These are phyloP conservation scores for Scortum barcoo DNA, from an alignment of 2,113 vertebrate genomes.

Conservation along the genomic window DNA sequence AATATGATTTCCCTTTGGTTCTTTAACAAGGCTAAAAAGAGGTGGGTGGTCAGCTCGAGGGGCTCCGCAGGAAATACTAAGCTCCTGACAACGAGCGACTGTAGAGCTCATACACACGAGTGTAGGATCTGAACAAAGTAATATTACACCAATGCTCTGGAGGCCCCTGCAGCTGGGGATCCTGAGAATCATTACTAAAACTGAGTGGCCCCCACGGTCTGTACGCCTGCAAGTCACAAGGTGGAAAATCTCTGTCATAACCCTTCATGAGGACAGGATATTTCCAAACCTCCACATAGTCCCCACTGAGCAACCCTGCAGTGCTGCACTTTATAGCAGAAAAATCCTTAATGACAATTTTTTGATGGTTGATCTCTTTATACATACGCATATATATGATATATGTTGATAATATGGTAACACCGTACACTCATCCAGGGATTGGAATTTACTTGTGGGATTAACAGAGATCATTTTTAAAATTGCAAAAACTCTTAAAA, in stretches of 20 bases:
- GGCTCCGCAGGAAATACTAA: constrained; percentile 51
- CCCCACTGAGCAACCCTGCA: not conserved
- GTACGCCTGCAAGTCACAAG: constrained; percentile 34
- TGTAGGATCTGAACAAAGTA: constrained; percentile 49
- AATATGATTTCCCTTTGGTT: constrained; percentile 76
- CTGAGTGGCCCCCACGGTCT: not conserved
- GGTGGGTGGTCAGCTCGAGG: constrained; percentile 76
- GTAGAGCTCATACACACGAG: constrained; percentile 25
- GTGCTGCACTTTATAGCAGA: not conserved
- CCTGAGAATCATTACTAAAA: constrained; percentile 37
- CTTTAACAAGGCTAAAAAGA: constrained; percentile 73
- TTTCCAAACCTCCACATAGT: constrained; percentile 1
- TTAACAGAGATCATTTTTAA: not conserved
- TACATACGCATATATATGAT: constrained; percentile 32
- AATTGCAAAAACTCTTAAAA: not conserved
- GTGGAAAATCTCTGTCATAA: constrained; percentile 18
- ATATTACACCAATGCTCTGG: constrained; percentile 46
- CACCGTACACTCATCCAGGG: not conserved
- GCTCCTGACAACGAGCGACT: constrained; percentile 50
- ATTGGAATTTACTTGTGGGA: not conserved
- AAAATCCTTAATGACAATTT: constrained; percentile 16
- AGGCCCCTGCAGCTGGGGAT: constrained; percentile 42
- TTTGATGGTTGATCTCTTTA: constrained; percentile 33
- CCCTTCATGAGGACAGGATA: constrained; percentile 5
- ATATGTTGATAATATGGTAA: not conserved